phyloP scores from a whole-genome alignment of 2,888 invertebrate species.

The Pterostichus niger region DNA sequence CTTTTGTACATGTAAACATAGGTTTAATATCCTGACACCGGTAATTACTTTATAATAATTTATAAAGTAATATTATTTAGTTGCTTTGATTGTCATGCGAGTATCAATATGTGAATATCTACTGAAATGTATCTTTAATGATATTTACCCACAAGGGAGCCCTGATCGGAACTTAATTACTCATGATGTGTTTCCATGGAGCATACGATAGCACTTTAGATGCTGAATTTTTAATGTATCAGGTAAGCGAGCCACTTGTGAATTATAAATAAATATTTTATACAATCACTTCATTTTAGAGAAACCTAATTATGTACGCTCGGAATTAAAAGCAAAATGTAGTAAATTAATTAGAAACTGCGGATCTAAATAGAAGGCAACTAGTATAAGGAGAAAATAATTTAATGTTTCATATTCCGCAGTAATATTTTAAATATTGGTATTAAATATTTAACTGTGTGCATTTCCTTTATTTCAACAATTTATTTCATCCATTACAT shows the following conservation, averaged over 20 bases:
- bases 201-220: conserved; percentile 34
- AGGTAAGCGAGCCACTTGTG: conserved; percentile 13
- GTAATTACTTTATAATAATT: too few species aligned
- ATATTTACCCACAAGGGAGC: conserved; percentile 26
- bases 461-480: too few species aligned
- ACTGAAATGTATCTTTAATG: conserved; percentile 25
- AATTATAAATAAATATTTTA: conserved; percentile 36
- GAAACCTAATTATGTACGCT: conserved; percentile 20
- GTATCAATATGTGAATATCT: conserved; percentile 18
- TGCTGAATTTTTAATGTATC: conserved; percentile 31
- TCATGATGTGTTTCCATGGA: conserved; percentile 15
- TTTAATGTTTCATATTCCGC: neutral
- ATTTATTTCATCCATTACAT: too few species aligned
- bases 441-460: too few species aligned
- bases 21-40: too few species aligned
- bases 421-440: too few species aligned
- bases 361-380: neutral
- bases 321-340: neutral
- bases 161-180: conserved; percentile 44
- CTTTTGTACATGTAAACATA: too few species aligned
- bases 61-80: conserved; percentile 3
- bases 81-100: neutral
- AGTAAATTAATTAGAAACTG: neutral
- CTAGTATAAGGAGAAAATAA: neutral
- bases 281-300: conserved; percentile 33